Evolutionary conservation across 2,888 invertebrate species (phyloP).

Genomic region (Lochmaea crataegi): DNA sequence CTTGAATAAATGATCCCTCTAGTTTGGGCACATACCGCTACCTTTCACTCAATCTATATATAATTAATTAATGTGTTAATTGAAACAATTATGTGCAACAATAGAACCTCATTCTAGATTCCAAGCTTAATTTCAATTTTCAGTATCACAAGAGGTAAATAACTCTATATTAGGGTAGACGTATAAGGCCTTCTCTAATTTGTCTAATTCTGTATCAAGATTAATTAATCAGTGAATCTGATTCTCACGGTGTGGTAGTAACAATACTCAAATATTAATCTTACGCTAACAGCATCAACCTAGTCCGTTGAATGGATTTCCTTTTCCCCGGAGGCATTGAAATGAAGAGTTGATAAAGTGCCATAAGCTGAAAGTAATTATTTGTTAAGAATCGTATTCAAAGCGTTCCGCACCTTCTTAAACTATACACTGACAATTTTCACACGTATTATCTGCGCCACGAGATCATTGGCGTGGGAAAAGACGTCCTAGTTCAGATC

Average conservation of each 20-base stretch:
- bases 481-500: neutral
- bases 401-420: neutral
- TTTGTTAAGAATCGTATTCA: slow-evolving; percentile 23
- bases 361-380: slow-evolving; percentile 32
- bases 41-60: too few relatives aligned
- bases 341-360: slow-evolving; percentile 32
- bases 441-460: neutral
- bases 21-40: too few relatives aligned
- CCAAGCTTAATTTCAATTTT: slow-evolving; percentile 10
- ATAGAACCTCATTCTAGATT: neutral
- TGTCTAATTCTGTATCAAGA: slow-evolving; percentile 15
- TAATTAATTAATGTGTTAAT: neutral
- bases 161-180: slow-evolving; percentile 6
- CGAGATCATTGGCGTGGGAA: neutral
- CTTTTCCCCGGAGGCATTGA: slow-evolving; percentile 22
- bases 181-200: slow-evolving; percentile 9
- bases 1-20: too few relatives aligned
- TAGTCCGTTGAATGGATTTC: slow-evolving; percentile 17
- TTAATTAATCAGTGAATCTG: slow-evolving; percentile 19
- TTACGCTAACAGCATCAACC: neutral
- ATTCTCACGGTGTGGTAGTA: slow-evolving; percentile 1
- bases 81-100: neutral
- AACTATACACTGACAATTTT: neutral
- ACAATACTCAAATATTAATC: slow-evolving; percentile 19
- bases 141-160: slow-evolving; percentile 5